Evolutionary conservation across 2,113 vertebrate species (phyloP), one percentile per base, ranked within the genome.

Genomic region (Orientallactaga bullata): DNA sequence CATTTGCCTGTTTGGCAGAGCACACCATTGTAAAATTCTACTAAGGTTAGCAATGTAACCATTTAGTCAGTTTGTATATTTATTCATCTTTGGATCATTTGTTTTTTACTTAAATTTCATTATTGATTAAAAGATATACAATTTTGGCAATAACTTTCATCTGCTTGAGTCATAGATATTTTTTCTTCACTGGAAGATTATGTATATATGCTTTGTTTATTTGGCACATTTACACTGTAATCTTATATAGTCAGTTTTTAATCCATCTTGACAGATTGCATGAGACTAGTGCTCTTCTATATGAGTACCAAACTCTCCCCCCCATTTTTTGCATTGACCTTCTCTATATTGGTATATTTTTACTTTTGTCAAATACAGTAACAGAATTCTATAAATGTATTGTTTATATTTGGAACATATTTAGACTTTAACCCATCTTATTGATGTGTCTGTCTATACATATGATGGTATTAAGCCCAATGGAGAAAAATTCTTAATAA

Each of bases 231-330:
- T 79, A 37, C 55, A 18, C 79, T 82, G 74, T 87, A 78, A 42
- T 83, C 7, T 93, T 66, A 63, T 55, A 32, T 30, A 77, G 39
- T 92, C 87, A 51, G 58, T 66, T 73, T 93, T 85, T 58, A 77
- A 26, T 39, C 26, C 8, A 73, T 5, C 3, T 71, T 17, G 9
- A 71, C 88, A 60, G 39, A 61, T 42, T 63, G 79, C 35, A 81
- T 24, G 30, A 78, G 77, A 21, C 15, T 37, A 30, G 65, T 7
- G 16, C 86, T 92, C 94, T 85, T 42, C 42, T 87, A n/a, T 65
- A 60, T 79, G 21, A 51, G 21, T 87, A 85, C 58, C 18, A 1
- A 55, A 5, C 76, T 92, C 28, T 63, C 26, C 30, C 17, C 4
- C 74, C 55, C n/a, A n/a, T n/a, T 2, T 55, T 69, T 94, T 60